Conservation (phyloP, 1,140 invertebrate species). For the Thrips palmi region DNA sequence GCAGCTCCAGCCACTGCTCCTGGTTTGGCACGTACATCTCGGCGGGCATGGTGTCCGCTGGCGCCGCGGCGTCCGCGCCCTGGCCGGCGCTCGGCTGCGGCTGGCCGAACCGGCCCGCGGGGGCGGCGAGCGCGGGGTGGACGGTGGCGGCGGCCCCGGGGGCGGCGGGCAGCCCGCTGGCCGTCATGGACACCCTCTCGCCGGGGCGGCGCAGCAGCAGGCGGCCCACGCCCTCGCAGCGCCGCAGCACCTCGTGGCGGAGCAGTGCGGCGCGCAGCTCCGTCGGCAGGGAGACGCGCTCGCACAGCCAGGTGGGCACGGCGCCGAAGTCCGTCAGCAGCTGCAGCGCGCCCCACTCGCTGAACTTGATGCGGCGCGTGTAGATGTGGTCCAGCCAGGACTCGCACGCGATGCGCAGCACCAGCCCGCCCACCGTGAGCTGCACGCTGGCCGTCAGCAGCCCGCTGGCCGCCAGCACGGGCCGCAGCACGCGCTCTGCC, state of each 20-base stretch:
- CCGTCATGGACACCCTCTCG: slow-evolving; percentile 44
- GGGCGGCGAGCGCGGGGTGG: not conserved
- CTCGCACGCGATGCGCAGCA: slow-evolving; percentile 61
- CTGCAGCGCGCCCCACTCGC: slow-evolving; percentile 44
- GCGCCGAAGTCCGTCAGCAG: slow-evolving; percentile 54
- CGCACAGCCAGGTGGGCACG: slow-evolving; percentile 47
- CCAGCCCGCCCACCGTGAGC: slow-evolving; percentile 48
- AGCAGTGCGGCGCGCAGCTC: slow-evolving; percentile 42
- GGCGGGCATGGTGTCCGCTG: slow-evolving; percentile 38
- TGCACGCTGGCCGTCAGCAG: slow-evolving; percentile 26
- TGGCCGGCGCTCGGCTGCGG: not conserved
- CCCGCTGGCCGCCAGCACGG: slow-evolving; percentile 48
- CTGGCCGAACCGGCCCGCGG: not conserved
- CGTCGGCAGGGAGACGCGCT: slow-evolving; percentile 26
- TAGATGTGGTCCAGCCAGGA: slow-evolving; percentile 72
- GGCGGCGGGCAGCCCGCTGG: slow-evolving; percentile 9
- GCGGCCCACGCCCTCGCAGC: slow-evolving; percentile 62
- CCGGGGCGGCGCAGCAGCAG: slow-evolving; percentile 53
- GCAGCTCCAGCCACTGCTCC: slow-evolving; percentile 62
- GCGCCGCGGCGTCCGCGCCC: slow-evolving; percentile 19
- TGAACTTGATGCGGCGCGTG: slow-evolving; percentile 58
- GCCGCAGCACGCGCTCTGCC: slow-evolving; percentile 48
- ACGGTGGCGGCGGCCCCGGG: not conserved
- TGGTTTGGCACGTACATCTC: slow-evolving; percentile 83
- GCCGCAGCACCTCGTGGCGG: slow-evolving; percentile 38